Base-by-base conservation (phyloP, 2,113 vertebrate species). In the Nipponia nippon region DNA sequence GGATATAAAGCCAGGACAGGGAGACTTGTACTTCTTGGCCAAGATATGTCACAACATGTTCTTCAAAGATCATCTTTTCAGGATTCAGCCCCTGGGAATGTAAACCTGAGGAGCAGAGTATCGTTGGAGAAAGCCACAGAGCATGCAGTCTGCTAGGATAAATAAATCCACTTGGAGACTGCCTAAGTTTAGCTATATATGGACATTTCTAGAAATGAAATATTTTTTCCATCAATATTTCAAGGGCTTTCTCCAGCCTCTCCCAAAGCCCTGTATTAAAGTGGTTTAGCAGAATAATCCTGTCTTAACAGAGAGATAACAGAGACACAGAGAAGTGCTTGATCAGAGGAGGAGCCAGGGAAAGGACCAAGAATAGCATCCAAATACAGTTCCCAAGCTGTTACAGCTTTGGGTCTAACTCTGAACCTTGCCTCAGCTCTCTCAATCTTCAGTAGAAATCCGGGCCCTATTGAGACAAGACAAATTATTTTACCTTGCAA, bases 11-110 rank as follows among this genome's bases (percentile, higher is more conserved):
- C 9, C 49, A 86, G 53, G 27, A 36, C 29, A 83, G 9, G 9
- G 55, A 84, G 9, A 75, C 40, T 88, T 73, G 23, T 27, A 71
- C n/a, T 66, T 80, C 61, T 92, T 90, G 46, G 25, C 55, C 0
- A 1, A 76, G 53, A 38, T 82, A 56, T 36, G 18, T 83, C 75
- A 87, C 56, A 91, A 71, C 11, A 38, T 56, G 82, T 58, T 86
- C 59, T 88, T 94, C 66, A 80, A 49, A 91, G 77, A 7, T 26
- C 73, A 87, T 94, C 40, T 91, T 95, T 94, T 87, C 81, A 96
- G 53, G 65, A 61, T 91, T 93, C 73, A 82, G 36, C 22, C 22
- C 42, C 58, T 83, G 58, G 75, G 67, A 94, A 90, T 86, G 78
- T 93, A 92, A 95, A 96, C 67, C 79, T 83, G 71, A 71, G n/a